Conservation (phyloP, 1,140 invertebrate genomes). For the Drosophila tani region DNA sequence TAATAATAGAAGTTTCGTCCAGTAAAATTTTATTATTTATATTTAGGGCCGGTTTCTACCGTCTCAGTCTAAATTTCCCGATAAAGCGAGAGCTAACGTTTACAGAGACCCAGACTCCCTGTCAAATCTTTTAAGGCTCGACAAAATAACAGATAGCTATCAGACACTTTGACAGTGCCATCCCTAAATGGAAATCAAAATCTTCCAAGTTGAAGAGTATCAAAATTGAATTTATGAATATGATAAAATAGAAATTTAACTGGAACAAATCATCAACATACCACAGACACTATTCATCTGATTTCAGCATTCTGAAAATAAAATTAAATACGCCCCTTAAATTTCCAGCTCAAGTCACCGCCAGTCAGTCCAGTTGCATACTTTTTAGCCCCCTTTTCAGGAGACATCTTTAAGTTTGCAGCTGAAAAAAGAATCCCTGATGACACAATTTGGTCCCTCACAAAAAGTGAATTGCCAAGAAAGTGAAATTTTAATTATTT, state of each 20-base stretch:
- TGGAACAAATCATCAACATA: background rate
- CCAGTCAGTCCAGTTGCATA: conserved; percentile 7
- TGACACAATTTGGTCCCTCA: conserved; percentile 72
- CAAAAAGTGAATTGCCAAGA: conserved; percentile 82
- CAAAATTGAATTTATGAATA: too few relatives aligned
- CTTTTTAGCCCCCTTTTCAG: background rate
- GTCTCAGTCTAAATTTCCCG: too few relatives aligned
- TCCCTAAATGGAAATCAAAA: too few relatives aligned
- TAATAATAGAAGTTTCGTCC: background rate
- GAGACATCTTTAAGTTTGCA: conserved; percentile 39
- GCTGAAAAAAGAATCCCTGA: conserved; percentile 51
- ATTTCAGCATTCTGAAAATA: background rate
- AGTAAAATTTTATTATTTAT: too few relatives aligned
- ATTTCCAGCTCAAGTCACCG: conserved; percentile 1
- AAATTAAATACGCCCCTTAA: conserved; percentile 4
- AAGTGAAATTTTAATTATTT: conserved; percentile 84
- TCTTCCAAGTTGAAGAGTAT: too few relatives aligned
- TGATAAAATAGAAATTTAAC: background rate
- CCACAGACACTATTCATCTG: too few relatives aligned
- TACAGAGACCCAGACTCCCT: too few relatives aligned
- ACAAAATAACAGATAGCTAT: too few relatives aligned
- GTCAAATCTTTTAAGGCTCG: too few relatives aligned
- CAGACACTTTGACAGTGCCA: too few relatives aligned
- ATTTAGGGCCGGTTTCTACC: too few relatives aligned
- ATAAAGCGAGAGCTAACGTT: too few relatives aligned